Conservation (phyloP, 2,888 invertebrate species). For the Leuctra nigra region DNA sequence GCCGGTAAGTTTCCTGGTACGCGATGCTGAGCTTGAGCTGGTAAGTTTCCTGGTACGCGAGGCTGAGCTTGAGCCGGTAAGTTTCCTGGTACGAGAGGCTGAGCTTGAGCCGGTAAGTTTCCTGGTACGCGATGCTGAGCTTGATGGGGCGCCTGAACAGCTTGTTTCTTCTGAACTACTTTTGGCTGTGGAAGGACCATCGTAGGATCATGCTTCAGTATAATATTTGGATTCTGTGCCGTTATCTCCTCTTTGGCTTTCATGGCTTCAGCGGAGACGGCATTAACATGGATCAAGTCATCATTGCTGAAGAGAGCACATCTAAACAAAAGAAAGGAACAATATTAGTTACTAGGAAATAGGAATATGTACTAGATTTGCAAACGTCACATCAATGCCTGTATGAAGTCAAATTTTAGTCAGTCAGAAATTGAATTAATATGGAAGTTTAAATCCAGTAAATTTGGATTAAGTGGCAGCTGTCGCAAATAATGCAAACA, state of each 20-base stretch:
- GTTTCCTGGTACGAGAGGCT: too few species aligned
- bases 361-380: too few species aligned
- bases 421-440: constrained; percentile 3
- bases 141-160: background rate
- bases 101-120: too few species aligned
- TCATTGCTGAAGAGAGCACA: constrained; percentile 31
- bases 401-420: background rate
- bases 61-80: too few species aligned
- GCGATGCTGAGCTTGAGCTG: too few species aligned
- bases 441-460: background rate
- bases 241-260: constrained; percentile 31
- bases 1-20: too few species aligned
- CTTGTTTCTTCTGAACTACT: background rate
- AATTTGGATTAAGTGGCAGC: background rate
- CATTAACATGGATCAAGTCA: constrained; percentile 29
- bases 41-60: too few species aligned
- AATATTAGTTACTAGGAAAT: background rate
- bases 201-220: constrained; percentile 32
- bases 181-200: constrained; percentile 24
- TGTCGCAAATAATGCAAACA: too few species aligned
- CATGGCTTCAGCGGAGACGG: constrained; percentile 29
- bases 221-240: constrained; percentile 27
- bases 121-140: too few species aligned
- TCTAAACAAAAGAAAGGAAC: constrained; percentile 12
- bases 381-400: too few species aligned